Percentiles rank a stretch among this genome's conserved stretches.
Conservation (phyloP, 2,113 vertebrate species). For the Ploceus nigricollis region DNA sequence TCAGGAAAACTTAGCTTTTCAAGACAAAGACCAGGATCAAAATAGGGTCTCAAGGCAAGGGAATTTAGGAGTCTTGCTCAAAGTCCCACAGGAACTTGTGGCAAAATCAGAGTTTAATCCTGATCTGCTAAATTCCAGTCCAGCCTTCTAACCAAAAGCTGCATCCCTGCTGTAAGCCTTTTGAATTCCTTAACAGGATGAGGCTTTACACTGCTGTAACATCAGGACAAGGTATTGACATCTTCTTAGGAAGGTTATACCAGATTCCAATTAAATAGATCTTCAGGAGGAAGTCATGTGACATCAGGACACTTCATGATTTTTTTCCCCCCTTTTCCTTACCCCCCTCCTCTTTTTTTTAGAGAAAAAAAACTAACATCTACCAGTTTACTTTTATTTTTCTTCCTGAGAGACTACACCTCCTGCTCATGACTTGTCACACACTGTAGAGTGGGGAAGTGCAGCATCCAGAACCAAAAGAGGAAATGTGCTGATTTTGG, state of each 20-base stretch:
- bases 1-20: background rate
- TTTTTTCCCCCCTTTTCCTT: background rate
- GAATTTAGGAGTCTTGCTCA: background rate
- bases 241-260: background rate
- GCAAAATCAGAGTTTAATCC: background rate
- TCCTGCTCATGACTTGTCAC: background rate
- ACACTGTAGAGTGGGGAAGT: background rate
- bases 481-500: constrained; percentile 65
- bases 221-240: background rate
- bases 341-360: background rate
- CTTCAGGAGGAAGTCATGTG: background rate
- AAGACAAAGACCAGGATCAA: background rate
- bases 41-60: background rate
- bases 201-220: background rate
- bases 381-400: background rate
- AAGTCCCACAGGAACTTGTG: background rate
- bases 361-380: background rate
- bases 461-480: constrained; percentile 58
- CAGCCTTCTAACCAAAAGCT: background rate
- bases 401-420: background rate
- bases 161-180: background rate
- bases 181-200: background rate
- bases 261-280: background rate
- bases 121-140: background rate
- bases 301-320: background rate